These are phyloP conservation scores for Didymodactylos carnosus DNA, from an alignment of 2,888 invertebrate genomes.

Conservation along the genomic window DNA sequence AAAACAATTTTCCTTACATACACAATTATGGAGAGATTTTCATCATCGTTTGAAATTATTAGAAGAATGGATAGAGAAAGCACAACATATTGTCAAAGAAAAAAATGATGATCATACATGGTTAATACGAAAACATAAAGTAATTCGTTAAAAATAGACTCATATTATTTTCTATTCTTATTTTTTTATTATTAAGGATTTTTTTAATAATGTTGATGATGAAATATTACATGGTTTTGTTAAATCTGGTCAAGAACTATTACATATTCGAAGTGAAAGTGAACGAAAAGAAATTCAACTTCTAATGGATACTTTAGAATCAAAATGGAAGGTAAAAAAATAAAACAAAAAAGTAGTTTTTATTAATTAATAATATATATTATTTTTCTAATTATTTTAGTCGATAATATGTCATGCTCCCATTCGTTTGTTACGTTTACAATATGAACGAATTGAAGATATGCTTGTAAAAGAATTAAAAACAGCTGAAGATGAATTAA, in stretches of 20 bases:
- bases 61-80: constrained; percentile 6
- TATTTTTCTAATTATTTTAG: background rate
- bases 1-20: constrained; percentile 2
- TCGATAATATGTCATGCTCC: constrained; percentile 10
- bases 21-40: constrained; percentile 5
- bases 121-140: constrained; percentile 7
- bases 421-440: constrained; percentile 4
- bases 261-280: constrained; percentile 2
- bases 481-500: constrained; percentile 3
- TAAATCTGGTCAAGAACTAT: constrained; percentile 1
- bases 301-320: constrained; percentile 11
- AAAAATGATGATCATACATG: constrained; percentile 5
- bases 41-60: constrained; percentile 4
- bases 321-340: constrained; percentile 3
- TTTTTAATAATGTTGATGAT: constrained; percentile 3
- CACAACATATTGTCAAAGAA: constrained; percentile 3
- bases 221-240: constrained; percentile 5
- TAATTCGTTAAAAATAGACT: no score
- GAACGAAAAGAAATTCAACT: constrained; percentile 7
- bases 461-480: constrained; percentile 1
- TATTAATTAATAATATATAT: background rate
- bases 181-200: constrained; percentile 4
- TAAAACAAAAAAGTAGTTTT: background rate
- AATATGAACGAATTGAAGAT: constrained; percentile 6
- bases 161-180: no score